A percentile compares a stretch with the other conserved stretches of the same genome.
Conservation (phyloP, 2,888 invertebrate genomes). For the Frankliniella fusca region DNA sequence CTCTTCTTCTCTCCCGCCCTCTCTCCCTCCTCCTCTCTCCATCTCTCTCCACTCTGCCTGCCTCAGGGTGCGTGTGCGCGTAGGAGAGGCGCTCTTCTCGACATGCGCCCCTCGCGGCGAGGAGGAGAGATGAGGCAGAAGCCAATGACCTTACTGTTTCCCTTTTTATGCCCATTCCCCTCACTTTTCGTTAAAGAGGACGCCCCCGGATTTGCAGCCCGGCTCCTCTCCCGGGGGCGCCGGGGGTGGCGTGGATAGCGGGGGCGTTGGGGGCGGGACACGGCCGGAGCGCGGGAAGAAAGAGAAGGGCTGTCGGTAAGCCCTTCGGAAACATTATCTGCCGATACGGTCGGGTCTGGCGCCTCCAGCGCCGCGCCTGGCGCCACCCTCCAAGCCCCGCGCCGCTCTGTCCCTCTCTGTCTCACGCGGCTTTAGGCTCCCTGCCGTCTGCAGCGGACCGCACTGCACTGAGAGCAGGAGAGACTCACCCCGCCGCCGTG, state of each 20-base stretch:
- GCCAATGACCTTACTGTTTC: not conserved
- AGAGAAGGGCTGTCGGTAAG: not conserved
- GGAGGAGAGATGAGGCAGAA: not conserved
- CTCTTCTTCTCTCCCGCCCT: not conserved
- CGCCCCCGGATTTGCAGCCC: not conserved
- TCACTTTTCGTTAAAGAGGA: slow-evolving; percentile 13
- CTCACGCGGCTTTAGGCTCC: not conserved
- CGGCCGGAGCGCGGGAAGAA: not conserved
- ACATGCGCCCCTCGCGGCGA: no score
- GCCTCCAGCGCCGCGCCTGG: not conserved
- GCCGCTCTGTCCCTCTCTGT: not conserved
- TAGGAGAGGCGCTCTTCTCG: no score
- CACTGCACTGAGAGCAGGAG: not conserved
- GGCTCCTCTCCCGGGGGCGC: not conserved
- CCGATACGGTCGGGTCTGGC: not conserved
- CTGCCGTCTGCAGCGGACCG: not conserved
- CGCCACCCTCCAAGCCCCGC: not conserved
- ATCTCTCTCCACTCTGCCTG: no score
- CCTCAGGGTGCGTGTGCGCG: no score
- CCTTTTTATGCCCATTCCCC: not conserved
- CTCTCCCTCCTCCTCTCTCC: no score
- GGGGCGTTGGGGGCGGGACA: not conserved
- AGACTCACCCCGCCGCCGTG: no score
- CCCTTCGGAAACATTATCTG: slow-evolving; percentile 24
- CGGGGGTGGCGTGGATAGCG: not conserved